These are phyloP conservation scores for Chromis chromis DNA, from an alignment of 2,797 vertebrate species.

Conservation along the genomic window DNA sequence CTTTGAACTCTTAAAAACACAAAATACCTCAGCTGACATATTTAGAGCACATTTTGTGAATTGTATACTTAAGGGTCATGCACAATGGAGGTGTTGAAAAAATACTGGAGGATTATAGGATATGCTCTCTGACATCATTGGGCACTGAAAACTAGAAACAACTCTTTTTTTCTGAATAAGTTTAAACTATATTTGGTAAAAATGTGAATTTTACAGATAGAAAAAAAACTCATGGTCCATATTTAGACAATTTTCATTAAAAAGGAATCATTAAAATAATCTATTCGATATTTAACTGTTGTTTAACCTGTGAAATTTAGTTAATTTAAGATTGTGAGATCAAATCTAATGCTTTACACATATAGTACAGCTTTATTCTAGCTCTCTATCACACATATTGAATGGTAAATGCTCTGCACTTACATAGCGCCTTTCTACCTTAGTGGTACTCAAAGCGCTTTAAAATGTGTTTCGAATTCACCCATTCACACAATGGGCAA, in stretches of 20 bases:
- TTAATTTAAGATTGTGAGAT: too few species aligned
- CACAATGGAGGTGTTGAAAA: slow-evolving; percentile 14
- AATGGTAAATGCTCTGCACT: too few species aligned
- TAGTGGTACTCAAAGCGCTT: too few species aligned
- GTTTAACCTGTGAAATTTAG: too few species aligned
- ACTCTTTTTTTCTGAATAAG: neutral
- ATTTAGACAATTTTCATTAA: too few species aligned
- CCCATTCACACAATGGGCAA: too few species aligned
- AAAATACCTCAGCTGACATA: slow-evolving; percentile 43
- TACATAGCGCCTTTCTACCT: too few species aligned
- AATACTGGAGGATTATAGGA: neutral
- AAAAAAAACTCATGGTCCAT: neutral
- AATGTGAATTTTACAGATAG: neutral
- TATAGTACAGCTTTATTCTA: neutral
- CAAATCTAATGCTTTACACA: too few species aligned
- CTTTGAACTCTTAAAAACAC: slow-evolving; percentile 62
- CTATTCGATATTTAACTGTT: too few species aligned
- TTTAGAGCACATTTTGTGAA: slow-evolving; percentile 31
- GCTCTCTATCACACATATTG: neutral
- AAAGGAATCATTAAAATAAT: too few species aligned
- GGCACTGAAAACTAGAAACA: neutral
- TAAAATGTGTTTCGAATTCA: too few species aligned
- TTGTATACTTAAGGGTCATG: neutral
- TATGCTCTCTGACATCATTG: neutral
- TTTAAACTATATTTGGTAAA: neutral